These are phyloP conservation scores for Craterocephalus amniculus DNA, from an alignment of 2,797 vertebrate genomes.

Conservation along the genomic window DNA sequence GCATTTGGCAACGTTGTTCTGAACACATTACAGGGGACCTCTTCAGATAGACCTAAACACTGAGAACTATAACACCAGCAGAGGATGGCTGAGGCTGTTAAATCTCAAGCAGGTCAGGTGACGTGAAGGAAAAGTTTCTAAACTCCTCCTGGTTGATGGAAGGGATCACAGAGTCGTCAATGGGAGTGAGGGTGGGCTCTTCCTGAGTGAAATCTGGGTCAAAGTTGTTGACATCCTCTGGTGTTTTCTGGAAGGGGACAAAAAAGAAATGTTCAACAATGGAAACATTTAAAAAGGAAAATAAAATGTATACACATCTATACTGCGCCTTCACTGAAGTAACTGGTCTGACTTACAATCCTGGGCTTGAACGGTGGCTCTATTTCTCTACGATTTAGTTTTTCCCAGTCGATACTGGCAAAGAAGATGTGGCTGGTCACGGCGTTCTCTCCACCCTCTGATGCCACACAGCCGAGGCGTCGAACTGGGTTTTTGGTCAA, in stretches of 20 bases:
- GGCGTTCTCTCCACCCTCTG: constrained; percentile 88
- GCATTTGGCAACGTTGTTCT: constrained; percentile 38
- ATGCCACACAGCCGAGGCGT: constrained; percentile 88
- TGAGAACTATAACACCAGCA: constrained; percentile 12
- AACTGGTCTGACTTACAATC: constrained; percentile 87
- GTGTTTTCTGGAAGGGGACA: constrained; percentile 86
- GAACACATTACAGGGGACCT: constrained; percentile 4
- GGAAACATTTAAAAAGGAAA: not conserved
- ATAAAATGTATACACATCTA: not conserved
- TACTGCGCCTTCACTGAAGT: not conserved
- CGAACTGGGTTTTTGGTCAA: constrained; percentile 92
- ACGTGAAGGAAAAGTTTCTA: constrained; percentile 93
- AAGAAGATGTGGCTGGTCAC: constrained; percentile 92
- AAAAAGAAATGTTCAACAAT: not conserved
- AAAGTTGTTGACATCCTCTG: constrained; percentile 98
- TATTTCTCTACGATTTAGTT: constrained; percentile 89
- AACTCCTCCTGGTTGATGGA: constrained; percentile 97
- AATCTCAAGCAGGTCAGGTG: constrained; percentile 82
- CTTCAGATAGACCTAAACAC: constrained; percentile 14
- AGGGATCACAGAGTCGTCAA: constrained; percentile 89
- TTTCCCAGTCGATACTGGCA: constrained; percentile 90
- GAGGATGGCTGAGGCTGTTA: constrained; percentile 25
- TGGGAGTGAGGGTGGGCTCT: constrained; percentile 93
- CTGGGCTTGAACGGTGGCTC: constrained; percentile 96
- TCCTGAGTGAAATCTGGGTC: constrained; percentile 98